These are phyloP conservation scores for Loriculus beryllinus DNA, from an alignment of 2,797 vertebrate genomes.

Conservation along the genomic window DNA sequence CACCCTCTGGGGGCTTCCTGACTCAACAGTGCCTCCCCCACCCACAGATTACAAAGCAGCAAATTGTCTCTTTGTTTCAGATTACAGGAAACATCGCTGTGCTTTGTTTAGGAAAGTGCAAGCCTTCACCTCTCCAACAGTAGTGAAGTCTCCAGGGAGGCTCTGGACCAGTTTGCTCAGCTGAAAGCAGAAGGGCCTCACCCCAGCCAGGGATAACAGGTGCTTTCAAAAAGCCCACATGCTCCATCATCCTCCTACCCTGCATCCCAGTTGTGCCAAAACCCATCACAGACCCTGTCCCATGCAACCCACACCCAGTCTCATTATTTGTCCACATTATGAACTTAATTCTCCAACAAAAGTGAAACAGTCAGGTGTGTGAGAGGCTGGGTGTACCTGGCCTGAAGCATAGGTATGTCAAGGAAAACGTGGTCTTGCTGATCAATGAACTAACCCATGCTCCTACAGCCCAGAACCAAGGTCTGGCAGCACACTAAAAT, in stretches of 20 bases:
- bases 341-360: neutral
- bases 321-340: neutral
- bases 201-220: neutral
- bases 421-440: neutral
- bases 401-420: neutral
- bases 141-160: neutral
- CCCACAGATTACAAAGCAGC: constrained; percentile 51
- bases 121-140: constrained; percentile 32
- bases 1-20: constrained; percentile 42
- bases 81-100: constrained; percentile 53
- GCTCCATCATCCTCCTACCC: neutral
- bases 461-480: neutral
- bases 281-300: neutral
- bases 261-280: neutral
- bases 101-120: constrained; percentile 47
- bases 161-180: neutral
- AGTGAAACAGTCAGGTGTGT: fast-evolving
- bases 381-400: too few relatives aligned
- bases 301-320: fast-evolving
- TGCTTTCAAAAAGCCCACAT: neutral
- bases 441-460: neutral
- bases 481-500: neutral
- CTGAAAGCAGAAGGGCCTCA: neutral
- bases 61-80: constrained; percentile 51
- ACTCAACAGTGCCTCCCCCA: constrained; percentile 30